phyloP scores from a whole-genome alignment of 2,888 invertebrate species.

The Smittia aterrima region DNA sequence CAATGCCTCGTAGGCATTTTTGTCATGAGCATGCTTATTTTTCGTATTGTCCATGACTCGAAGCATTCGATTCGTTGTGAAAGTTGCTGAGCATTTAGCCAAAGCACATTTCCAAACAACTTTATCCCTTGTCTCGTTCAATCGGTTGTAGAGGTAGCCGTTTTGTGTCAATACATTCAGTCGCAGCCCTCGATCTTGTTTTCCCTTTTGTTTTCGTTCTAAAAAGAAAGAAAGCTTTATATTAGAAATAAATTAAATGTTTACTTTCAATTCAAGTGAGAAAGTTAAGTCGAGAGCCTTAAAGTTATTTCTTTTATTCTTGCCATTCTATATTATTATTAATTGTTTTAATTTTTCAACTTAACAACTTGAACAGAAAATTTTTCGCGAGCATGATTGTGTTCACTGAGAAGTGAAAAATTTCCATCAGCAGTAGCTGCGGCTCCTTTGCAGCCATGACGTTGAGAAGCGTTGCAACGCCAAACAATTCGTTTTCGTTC shows the following conservation, averaged over 20 bases:
- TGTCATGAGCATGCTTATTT: slow-evolving; percentile 30
- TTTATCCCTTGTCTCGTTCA: not conserved
- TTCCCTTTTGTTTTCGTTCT: not conserved
- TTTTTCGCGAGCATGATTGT: slow-evolving; percentile 29
- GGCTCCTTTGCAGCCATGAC: slow-evolving; percentile 15
- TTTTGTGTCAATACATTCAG: slow-evolving; percentile 29
- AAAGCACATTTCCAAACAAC: slow-evolving; percentile 35
- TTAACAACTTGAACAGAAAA: slow-evolving; percentile 27
- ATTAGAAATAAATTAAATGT: not conserved
- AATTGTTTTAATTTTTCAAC: too few relatives aligned
- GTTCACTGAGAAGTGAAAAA: not conserved
- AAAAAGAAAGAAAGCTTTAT: not conserved
- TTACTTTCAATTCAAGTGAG: not conserved
- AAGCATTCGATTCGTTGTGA: slow-evolving; percentile 12
- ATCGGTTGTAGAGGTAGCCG: slow-evolving; percentile 14
- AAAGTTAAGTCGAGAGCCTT: too few relatives aligned
- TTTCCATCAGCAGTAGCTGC: slow-evolving; percentile 5
- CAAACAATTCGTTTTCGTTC: not conserved
- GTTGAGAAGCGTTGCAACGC: slow-evolving; percentile 2
- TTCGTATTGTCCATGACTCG: not conserved
- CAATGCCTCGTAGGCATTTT: slow-evolving; percentile 22
- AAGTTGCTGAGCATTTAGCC: not conserved
- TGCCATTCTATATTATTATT: too few relatives aligned
- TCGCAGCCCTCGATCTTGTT: not conserved
- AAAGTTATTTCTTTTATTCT: too few relatives aligned